Evolutionary conservation across 1,140 invertebrate species (phyloP), one percentile per base, ranked within the genome.

Genomic region (Anagrus nilaparvatae): DNA sequence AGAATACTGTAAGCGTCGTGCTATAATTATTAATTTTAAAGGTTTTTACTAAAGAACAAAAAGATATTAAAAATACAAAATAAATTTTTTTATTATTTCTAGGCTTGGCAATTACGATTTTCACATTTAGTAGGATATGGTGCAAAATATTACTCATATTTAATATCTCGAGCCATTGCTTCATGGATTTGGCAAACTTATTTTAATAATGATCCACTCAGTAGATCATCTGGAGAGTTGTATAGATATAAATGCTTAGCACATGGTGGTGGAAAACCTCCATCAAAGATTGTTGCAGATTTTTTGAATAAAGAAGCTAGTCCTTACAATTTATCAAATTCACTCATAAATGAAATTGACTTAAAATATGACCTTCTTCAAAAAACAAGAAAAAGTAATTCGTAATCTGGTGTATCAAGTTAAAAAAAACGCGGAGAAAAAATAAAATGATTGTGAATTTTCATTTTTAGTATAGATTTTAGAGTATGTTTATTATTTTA

Each of bases 101-200:
- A 82, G 77, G 91, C 94, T 9, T 97, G 91, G 89, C 94, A 98
- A 59, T 74, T 95, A 44, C 73, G 94, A 34, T 98, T 99, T 72
- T 86, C 90, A 42, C 96, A 99, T 69, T 67, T 99, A 21, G 87
- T 97, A 5, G 92, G 93, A 3, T 99, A 99, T 65, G 96, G 95
- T 21, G 93, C 92, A 0, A 97, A 96, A 67, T 99, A 99, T 69
- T 98, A 98, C 64, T 87, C 94, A 0, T 99, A 99, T 69, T 68
- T 97, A 33, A 83, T 97, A 55, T 97, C 95, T 1, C 76, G 88
- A 51, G 87, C 93, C 16, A 79, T 97, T 27, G 93, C 95, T 1
- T 86, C 88, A 19, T 82, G 81, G 71, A 93, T 96, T 47, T 99
- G 95, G 94, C 79, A 90, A 53, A 76, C 77, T 14, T 84, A 84